Base-by-base conservation (phyloP, 1,140 invertebrate genomes). In the Muscidifurax raptorellus region DNA sequence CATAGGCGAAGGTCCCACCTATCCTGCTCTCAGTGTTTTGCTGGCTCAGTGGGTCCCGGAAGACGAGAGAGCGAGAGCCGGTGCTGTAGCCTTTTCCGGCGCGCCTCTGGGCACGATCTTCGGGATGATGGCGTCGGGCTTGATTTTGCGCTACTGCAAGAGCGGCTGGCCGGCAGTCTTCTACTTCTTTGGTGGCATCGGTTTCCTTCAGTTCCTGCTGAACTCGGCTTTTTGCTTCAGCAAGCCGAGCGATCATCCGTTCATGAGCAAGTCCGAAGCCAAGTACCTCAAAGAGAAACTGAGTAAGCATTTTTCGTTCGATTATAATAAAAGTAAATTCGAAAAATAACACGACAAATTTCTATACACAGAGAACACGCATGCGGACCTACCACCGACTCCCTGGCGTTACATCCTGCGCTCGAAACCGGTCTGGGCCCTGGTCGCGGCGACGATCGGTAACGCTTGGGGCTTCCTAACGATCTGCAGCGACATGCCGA, bases 401-500 rank as follows among this genome's bases (percentile, higher is more conserved):
- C 96, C 96, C 2, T 97, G 96, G 96, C 94, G 93, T 79, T 93
- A 95, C 12, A 95, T 97, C 32, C 91, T 98, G 0, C 96, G 95
- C 15, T 98, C 96, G 0, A 91, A 94, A 25, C 96, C 96, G 9
- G 94, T 97, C 52, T 96, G 96, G 94, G 96, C 96, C 0, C 90
- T 97, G n/a, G 93, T 97, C 0, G 94, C 94, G 74, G 96, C 97
- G 25, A 90, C 94, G 87, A 94, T 98, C 89, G 97, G 97, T n/a
- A 97, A 98, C 92, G 97, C 98, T 92, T 99, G 98, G 97, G 97
- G 97, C 36, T 97, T 98, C 90, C 98, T 98, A 89, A 98, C 97
- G 6, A 96, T 98, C 94, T 95, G 98, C 0, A 98, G 97, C 6
- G 97, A 98, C 91, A 92, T 99, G 32, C 98, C 98, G 1, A 97